These are phyloP conservation scores for Salvator merianae DNA, from an alignment of 2,113 vertebrate genomes.

Conservation along the genomic window DNA sequence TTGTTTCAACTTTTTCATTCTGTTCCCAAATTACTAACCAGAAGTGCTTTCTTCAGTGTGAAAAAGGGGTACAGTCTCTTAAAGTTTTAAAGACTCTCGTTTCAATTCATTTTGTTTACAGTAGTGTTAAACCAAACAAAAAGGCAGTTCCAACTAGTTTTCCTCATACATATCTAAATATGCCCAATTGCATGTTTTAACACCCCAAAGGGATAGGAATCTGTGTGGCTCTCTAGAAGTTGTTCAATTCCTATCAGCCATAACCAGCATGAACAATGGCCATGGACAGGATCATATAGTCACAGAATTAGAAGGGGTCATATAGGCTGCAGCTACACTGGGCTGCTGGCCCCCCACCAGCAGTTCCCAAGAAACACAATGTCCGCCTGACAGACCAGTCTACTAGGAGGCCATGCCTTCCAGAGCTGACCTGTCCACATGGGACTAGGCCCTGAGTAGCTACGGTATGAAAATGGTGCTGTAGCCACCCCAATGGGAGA, in stretches of 20 bases:
- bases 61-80: not conserved
- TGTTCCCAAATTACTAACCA: not conserved
- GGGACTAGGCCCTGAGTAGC: no score
- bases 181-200: not conserved
- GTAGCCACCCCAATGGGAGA: no score
- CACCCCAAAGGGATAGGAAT: not conserved
- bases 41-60: not conserved
- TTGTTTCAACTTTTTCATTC: not conserved
- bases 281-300: not conserved
- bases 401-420: no score
- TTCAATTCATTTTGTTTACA: not conserved
- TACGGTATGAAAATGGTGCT: no score
- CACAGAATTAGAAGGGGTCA: no score
- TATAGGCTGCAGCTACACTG: no score
- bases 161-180: not conserved
- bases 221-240: not conserved
- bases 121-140: not conserved
- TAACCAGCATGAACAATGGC: not conserved
- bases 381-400: no score
- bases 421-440: no score
- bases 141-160: not conserved
- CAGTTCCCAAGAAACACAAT: not conserved
- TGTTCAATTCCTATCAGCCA: not conserved
- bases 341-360: not conserved
- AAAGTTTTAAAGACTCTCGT: not conserved